These are phyloP conservation scores for Neolamprologus fasciatus DNA, from an alignment of 2,113 vertebrate species.

Conservation along the genomic window DNA sequence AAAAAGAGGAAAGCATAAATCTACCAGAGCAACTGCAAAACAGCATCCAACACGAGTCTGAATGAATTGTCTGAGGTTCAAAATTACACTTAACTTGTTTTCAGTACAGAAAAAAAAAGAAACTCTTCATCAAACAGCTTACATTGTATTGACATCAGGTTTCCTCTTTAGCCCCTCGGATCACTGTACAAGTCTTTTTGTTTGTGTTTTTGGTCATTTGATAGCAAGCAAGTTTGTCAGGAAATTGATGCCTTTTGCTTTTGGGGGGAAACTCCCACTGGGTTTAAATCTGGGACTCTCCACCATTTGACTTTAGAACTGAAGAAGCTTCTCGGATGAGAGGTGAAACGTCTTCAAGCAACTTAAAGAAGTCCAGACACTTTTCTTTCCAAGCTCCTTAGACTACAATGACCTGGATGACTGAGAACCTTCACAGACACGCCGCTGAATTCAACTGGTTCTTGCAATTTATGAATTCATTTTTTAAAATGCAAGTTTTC, in stretches of 20 bases:
- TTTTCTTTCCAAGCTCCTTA: neutral
- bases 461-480: neutral
- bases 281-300: neutral
- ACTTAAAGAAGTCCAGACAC: neutral
- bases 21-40: neutral
- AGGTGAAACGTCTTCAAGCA: neutral
- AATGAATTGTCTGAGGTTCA: neutral
- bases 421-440: neutral
- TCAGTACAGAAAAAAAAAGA: neutral
- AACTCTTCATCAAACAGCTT: neutral
- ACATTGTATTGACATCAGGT: neutral
- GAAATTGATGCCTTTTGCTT: neutral
- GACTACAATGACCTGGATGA: neutral
- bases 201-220: neutral
- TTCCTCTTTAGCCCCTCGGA: neutral
- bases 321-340: neutral
- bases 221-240: neutral
- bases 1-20: neutral
- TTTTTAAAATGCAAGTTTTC: neutral
- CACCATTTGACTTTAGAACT: neutral
- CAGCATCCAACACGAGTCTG: neutral
- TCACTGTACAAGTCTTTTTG: neutral
- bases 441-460: neutral
- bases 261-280: neutral
- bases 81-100: neutral